Evolutionary conservation across 2,797 vertebrate species (phyloP), one percentile per base, ranked within the genome.

Genomic region (Cetoscarus ocellatus): DNA sequence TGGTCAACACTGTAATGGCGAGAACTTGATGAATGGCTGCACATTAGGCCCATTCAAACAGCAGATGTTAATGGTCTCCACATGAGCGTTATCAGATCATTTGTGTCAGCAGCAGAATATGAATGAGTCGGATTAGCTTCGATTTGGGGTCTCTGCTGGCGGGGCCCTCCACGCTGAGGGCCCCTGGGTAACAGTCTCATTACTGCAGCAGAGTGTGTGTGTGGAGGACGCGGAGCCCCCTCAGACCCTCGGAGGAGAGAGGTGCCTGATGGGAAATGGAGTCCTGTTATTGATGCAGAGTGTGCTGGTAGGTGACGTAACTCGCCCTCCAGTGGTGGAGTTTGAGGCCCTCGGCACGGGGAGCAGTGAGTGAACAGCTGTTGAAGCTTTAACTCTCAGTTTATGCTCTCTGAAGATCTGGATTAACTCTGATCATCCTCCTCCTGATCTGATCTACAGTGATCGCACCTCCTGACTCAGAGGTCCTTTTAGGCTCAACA

Each of bases 1-100:
- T 89, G 94, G 92, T 94, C 93, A 94, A 87, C 75, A 80, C 78
- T 80, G 74, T 89, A 80, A 91, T 79, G 76, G 77, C 77, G 88
- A 93, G 92, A 94, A 94, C 87, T 85, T 95, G 94, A 95, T 94
- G 91, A 94, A 95, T 95, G 87, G 90, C 83, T 79, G 85, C 78
- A 93, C 93, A 94, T 95, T 94, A 94, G 87, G 83, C 87, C 80
- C 89, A 80, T 94, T 94, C 91, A 92, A 92, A 95, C 93, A 94
- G 92, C 94, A 95, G 93, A 93, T 95, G 94, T 94, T 94, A 93
- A 94, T 94, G 93, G 90, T 88, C 87, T 93, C 92, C 86, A 91
- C 85, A 90, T 90, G 90, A 90, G 90, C 92, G 92, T 95, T 93
- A 95, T 94, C 94, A 91, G 85, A 93, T 94, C 93, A 93, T 94